Evolutionary conservation across 2,113 vertebrate species (phyloP).

Genomic region (Crypturellus undulatus): DNA sequence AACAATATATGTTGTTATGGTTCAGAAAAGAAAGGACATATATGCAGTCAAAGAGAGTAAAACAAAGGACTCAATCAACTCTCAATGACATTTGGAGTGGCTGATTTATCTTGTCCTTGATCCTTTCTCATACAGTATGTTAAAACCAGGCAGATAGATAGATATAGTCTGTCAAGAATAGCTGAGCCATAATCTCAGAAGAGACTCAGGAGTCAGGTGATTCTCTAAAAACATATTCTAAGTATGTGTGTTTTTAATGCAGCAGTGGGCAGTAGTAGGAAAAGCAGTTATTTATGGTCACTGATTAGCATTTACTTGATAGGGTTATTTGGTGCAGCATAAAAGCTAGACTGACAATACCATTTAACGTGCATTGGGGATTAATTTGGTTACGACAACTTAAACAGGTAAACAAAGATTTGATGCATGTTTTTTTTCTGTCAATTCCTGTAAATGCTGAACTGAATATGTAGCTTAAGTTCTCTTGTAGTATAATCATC

Average conservation of each 20-base stretch:
- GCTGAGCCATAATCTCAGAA: background rate
- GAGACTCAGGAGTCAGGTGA: background rate
- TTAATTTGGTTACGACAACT: background rate
- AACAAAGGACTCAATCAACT: background rate
- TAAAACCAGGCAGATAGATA: background rate
- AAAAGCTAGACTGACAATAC: background rate
- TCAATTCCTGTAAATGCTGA: background rate
- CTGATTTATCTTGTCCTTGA: background rate
- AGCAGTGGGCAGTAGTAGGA: background rate
- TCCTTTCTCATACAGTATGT: background rate
- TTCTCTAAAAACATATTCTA: background rate
- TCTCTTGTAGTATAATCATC: constrained; percentile 14
- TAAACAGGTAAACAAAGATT: background rate
- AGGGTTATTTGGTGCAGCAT: background rate
- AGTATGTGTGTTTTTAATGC: background rate
- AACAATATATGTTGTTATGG: background rate
- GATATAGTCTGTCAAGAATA: background rate
- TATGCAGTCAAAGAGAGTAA: background rate
- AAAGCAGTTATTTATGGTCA: background rate
- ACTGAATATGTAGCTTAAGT: background rate
- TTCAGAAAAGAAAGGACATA: background rate
- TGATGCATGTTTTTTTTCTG: background rate
- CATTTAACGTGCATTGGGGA: background rate
- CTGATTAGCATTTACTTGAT: background rate
- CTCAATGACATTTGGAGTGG: background rate